Evolutionary conservation across 2,797 vertebrate species (phyloP), one percentile per base, ranked within the genome.

Genomic region (Cetoscarus ocellatus): DNA sequence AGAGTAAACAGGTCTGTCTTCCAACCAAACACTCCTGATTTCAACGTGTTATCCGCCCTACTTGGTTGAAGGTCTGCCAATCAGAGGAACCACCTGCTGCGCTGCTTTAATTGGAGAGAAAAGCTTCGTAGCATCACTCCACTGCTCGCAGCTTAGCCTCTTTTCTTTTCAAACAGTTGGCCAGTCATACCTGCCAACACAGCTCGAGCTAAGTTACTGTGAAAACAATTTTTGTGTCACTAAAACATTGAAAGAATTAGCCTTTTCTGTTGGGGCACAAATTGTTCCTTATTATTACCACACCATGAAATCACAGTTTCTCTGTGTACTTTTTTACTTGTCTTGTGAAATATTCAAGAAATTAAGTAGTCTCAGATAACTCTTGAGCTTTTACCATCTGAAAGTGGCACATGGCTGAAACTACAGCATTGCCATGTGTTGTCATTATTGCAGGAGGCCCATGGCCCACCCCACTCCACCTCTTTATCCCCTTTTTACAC

Each of bases 61-160:
- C 65, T 66, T 55, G 36, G 18, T 49, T 83, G 57, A 79, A 68
- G 66, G 45, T 81, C 61, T 82, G 74, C 70, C 66, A 73, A 51
- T 75, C 73, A 64, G 59, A 19, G 47, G 55, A 70, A 50, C 58
- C 73, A 67, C 80, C 77, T 85, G 77, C 80, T 82, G 63, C 35
- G 10, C 43, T 39, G 67, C 71, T 81, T 67, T 82, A 60, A 75
- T 78, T 76, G 61, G 73, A 75, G 61, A 44, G 34, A 69, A 75
- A 77, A 45, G 56, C 66, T 34, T 67, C 51, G 38, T 36, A 36
- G 50, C 59, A 71, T 70, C 61, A 50, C 67, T 67, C 34, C 56
- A 49, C 66, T 73, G 45, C 61, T 75, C 63, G 34, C 38, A 10
- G 19, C 63, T 67, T 77, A 61, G 79, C 68, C 64, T 38, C 19